Evolutionary conservation across 2,113 vertebrate species (phyloP).

Genomic region (Cepphus grylle): DNA sequence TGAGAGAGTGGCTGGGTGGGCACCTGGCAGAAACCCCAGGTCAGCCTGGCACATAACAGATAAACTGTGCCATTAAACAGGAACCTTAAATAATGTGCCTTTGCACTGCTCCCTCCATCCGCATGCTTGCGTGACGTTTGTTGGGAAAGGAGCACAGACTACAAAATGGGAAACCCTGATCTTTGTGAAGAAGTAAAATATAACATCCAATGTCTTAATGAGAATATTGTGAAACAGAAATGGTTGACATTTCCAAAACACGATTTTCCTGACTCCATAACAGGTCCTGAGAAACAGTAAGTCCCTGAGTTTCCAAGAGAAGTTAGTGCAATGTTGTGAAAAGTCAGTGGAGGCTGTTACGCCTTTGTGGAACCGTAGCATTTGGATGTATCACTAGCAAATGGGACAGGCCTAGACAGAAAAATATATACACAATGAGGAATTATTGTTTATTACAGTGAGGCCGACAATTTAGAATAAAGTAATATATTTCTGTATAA

Average conservation of each 20-base stretch:
- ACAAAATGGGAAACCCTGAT: not conserved
- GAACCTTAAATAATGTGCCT: not conserved
- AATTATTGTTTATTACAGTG: not conserved
- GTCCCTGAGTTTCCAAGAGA: not conserved
- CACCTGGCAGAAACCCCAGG: not conserved
- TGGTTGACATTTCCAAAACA: fast-evolving
- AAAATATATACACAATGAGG: not conserved
- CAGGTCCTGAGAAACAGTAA: not conserved
- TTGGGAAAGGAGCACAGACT: not conserved
- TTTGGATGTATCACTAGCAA: not conserved
- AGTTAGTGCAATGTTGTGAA: not conserved
- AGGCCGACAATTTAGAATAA: not conserved
- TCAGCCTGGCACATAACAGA: not conserved
- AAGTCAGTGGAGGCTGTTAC: not conserved
- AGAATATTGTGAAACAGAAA: not conserved
- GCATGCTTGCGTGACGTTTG: fast-evolving
- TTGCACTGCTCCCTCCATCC: not conserved
- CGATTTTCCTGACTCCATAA: not conserved
- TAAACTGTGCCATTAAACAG: not conserved
- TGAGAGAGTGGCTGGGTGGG: too few relatives aligned
- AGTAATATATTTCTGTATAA: not conserved
- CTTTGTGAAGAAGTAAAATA: not conserved
- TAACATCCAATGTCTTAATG: not conserved
- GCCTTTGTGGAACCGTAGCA: not conserved
- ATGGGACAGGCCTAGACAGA: not conserved